phyloP scores from a whole-genome alignment of 2,113 vertebrate species.

The Hippocampus zosterae region DNA sequence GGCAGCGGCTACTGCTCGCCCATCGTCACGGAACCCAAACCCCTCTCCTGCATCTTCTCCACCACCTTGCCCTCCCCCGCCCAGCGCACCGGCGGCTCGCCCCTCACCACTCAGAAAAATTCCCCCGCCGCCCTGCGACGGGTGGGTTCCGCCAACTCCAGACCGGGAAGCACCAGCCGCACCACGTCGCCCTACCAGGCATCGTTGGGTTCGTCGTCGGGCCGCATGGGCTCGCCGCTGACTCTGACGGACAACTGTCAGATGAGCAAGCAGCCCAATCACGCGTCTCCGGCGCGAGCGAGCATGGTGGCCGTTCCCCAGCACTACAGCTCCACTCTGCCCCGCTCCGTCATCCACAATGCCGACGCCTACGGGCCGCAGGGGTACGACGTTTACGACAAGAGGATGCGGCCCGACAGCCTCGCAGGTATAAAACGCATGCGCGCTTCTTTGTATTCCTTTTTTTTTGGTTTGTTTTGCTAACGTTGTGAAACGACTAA shows the following conservation, averaged over 20 bases:
- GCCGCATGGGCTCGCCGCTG: constrained; percentile 81
- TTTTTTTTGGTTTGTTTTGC: no score
- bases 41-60: constrained; percentile 79
- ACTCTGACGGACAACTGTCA: constrained; percentile 75
- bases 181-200: constrained; percentile 76
- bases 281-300: constrained; percentile 79
- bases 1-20: constrained; percentile 85
- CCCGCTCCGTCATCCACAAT: constrained; percentile 76
- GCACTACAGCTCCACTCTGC: constrained; percentile 84
- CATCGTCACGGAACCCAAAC: constrained; percentile 76
- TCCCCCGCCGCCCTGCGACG: constrained; percentile 83
- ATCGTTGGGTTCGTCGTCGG: constrained; percentile 46
- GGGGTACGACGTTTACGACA: constrained; percentile 88
- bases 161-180: constrained; percentile 68
- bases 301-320: constrained; percentile 90
- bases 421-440: constrained; percentile 76
- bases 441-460: background rate
- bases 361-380: constrained; percentile 81
- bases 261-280: constrained; percentile 74
- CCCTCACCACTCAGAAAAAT: constrained; percentile 74
- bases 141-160: constrained; percentile 75
- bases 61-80: constrained; percentile 82
- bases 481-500: no score
- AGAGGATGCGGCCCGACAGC: constrained; percentile 88
- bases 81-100: constrained; percentile 77